Evolutionary conservation across 1,140 invertebrate genomes (phyloP), one percentile per base, ranked within the genome.

Genomic region (Drosophila carrolli): DNA sequence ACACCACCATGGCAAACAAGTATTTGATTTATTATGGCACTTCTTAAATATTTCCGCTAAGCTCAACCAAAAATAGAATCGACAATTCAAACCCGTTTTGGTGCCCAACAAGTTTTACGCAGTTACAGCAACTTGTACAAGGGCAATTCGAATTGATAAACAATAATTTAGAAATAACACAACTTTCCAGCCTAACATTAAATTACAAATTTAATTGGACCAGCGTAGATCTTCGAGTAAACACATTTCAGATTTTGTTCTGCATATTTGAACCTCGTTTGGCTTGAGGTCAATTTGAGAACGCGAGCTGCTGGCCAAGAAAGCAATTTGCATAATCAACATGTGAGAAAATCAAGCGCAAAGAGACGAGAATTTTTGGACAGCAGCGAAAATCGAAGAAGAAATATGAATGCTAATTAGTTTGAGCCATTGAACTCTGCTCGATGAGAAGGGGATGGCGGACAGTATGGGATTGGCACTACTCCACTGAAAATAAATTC

Each of bases 361-460:
- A 47, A 70, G 51, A 32, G 48, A 56, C 23, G 27, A 51, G 59
- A 67, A 51, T 65, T 54, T 56, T 38, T 27, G n/a, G 65, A 40
- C 67, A 58, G 65, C 65, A n/a, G 66, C 66, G 14, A 71, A 48
- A 58, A 71, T 48, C 51, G 68, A 37, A 48, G 53, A 58, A 71
- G 53, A 72, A 72, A 72, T 75, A 66, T 51, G 57, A 51, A 76
- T 57, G 73, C 47, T 75, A 53, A 67, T 53, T 65, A 41, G 59
- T 65, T 75, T 75, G 61, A 76, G 73, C 72, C 73, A 75, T 76
- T 76, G 73, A 76, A 76, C 73, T 76, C 50, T 75, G 73, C 29
- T 23, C 7, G 66, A 0, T 23, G 50, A 16, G 1, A 1, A 16
- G 46, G 65, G 60, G 38, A 19, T 27, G 14, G 14, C 14, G 32